Evolutionary conservation across 1,140 invertebrate genomes (phyloP).

Genomic region (Euborellia annulipes): DNA sequence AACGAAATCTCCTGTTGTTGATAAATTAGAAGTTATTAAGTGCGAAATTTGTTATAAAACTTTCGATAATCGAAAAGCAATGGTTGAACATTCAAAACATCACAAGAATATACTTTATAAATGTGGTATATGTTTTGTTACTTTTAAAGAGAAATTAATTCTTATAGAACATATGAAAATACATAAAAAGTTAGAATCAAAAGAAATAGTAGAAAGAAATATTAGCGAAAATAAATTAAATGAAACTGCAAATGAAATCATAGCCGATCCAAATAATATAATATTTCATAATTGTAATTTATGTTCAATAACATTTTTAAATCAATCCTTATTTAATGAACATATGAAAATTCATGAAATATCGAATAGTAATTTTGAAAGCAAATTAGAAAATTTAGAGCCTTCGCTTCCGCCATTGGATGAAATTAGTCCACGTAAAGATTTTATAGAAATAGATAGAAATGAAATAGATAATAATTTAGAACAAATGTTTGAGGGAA

Average conservation of each 20-base stretch:
- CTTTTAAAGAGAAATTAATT: no score
- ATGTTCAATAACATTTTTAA: constrained; percentile 7
- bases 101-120: neutral
- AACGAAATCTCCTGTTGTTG: no score
- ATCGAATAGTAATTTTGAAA: no score
- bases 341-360: constrained; percentile 5
- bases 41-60: constrained; percentile 1
- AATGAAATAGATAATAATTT: constrained; percentile 4
- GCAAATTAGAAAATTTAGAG: no score
- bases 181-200: neutral
- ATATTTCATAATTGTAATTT: constrained; percentile 2
- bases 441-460: neutral
- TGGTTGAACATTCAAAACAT: neutral
- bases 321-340: constrained; percentile 1
- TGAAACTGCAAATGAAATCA: neutral
- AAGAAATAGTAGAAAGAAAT: neutral
- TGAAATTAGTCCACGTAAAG: neutral
- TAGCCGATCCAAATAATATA: neutral
- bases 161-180: neutral
- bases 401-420: no score
- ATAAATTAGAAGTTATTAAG: neutral
- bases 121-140: no score
- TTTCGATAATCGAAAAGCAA: neutral
- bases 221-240: neutral
- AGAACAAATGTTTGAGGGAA: constrained; percentile 8